Conservation (phyloP, 2,888 invertebrate genomes). For the Elegia similella region DNA sequence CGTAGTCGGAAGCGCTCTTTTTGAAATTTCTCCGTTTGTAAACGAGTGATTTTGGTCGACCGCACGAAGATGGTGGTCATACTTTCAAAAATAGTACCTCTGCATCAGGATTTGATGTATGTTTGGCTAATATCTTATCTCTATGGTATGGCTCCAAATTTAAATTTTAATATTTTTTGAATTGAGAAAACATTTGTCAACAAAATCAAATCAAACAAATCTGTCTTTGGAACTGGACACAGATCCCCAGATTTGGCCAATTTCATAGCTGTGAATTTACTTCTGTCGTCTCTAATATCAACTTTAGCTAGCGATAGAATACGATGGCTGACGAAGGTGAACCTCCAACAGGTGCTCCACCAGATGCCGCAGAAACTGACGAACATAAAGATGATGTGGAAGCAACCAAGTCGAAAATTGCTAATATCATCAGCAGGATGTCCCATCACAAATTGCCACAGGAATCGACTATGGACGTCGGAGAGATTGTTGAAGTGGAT, state of each 20-base stretch:
- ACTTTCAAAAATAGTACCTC: too few species aligned
- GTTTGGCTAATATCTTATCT: too few species aligned
- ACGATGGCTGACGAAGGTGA: conserved; percentile 34
- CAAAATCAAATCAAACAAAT: conserved; percentile 1
- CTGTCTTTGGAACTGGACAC: background rate
- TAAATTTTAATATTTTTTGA: conserved; percentile 21
- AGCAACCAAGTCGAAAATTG: conserved; percentile 41
- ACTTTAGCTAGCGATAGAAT: conserved; percentile 24
- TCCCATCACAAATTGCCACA: conserved; percentile 32
- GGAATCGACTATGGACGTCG: conserved; percentile 15
- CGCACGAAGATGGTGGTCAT: too few species aligned
- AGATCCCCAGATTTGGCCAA: background rate
- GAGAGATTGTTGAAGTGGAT: conserved; percentile 53
- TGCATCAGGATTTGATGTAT: background rate
- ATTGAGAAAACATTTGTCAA: conserved; percentile 24
- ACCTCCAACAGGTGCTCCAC: too few species aligned
- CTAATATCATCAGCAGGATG: conserved; percentile 35
- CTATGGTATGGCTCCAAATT: conserved; percentile 17
- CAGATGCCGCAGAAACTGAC: conserved; percentile 18
- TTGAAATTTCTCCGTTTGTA: too few species aligned
- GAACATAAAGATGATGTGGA: conserved; percentile 39
- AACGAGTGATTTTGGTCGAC: too few species aligned
- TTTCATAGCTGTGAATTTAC: too few species aligned
- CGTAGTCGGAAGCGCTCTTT: too few species aligned
- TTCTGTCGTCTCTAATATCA: background rate